Evolutionary conservation across 92 coral and sea anemone species (phyloP), one percentile per base, ranked within the genome.

Genomic region (Parazoanthus darwini): DNA sequence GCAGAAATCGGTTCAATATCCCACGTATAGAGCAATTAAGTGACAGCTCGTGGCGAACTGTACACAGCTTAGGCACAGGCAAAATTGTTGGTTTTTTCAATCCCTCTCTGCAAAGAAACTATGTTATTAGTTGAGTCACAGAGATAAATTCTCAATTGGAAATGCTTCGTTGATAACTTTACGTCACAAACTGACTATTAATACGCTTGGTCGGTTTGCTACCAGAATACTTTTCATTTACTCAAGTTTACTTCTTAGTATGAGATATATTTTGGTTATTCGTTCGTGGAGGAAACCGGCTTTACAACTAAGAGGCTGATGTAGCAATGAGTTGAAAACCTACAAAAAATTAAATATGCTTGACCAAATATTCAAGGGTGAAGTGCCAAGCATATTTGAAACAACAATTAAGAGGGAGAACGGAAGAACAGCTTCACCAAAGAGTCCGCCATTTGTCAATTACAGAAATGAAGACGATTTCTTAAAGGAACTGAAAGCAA

Each of bases 391-490:
- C 63, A 95, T 97, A 54, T 94, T 97, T 84, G 96, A 91, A 76
- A 95, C 95, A 44, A 94, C 93, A 35, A 93, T 94, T n/a, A 97
- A 93, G 79, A 91, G 96, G 22, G 96, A 97, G 65, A 93, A 88
- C 70, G 96, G 98, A 5, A 71, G 80, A 42, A 84, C 83, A 14
- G 89, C 94, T 35, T 70, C 94, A 35, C 84, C 94, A 43, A 87
- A 78, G 58, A 82, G 80, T 66, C 88, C 93, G 29, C 87, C 89
- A 73, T 63, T 89, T 22, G 90, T 89, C 59, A 94, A 91, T 68
- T 97, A 95, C 88, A 92, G 98, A 85, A 95, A 94, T 65, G 99
- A 97, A 84, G 94, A 95, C 6, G 99, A 97, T n/a, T 97, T 97
- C 65, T 89, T 97, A 22, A 91, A 90, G 37, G 93, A 97, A 44